phyloP scores from a whole-genome alignment of 2,113 vertebrate species.

The Bos taurus region DNA sequence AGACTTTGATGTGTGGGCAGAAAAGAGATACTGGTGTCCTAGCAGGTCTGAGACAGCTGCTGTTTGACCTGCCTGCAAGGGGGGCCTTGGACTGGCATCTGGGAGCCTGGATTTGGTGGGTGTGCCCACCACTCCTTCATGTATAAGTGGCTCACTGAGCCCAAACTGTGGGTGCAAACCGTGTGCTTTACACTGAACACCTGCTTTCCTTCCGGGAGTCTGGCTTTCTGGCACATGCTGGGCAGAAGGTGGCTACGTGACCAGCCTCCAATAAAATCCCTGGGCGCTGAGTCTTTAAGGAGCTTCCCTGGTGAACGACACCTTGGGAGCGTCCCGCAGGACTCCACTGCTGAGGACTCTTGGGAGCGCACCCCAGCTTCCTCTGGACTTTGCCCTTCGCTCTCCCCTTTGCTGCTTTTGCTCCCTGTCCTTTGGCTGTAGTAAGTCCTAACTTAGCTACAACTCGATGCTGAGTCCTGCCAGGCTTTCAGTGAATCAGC shows the following conservation, averaged over 20 bases:
- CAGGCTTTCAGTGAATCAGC: background rate
- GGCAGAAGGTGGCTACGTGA: background rate
- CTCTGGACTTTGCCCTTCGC: accelerated
- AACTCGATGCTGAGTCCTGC: background rate
- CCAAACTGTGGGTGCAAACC: background rate
- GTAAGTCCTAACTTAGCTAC: no score
- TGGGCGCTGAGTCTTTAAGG: background rate
- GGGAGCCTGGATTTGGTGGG: background rate
- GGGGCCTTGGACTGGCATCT: background rate
- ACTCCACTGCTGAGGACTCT: no score
- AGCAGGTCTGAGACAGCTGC: background rate
- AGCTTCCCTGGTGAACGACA: background rate
- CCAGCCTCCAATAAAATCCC: background rate
- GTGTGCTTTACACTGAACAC: background rate
- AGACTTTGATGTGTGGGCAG: background rate
- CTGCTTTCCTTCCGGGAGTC: background rate
- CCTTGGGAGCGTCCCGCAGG: accelerated
- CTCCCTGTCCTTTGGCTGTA: no score
- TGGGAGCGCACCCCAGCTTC: background rate
- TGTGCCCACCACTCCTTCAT: background rate
- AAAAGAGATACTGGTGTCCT: background rate
- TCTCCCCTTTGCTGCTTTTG: background rate
- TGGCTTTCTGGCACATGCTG: background rate
- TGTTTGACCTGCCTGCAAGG: background rate
- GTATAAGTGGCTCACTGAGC: background rate